These are phyloP conservation scores for Sebastes umbrosus DNA, from an alignment of 2,797 vertebrate genomes.

Conservation along the genomic window DNA sequence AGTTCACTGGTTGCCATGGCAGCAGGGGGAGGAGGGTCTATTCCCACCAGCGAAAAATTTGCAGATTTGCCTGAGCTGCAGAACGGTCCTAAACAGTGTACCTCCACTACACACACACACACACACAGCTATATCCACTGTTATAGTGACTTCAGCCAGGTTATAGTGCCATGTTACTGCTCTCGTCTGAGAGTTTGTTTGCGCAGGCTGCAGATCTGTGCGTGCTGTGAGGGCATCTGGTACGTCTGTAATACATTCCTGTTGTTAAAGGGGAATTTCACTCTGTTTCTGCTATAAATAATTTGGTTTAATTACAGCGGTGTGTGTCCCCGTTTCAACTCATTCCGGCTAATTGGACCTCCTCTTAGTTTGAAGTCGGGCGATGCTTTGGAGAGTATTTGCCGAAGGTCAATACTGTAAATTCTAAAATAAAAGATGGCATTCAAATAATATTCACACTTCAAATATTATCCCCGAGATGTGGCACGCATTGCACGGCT, in stretches of 20 bases:
- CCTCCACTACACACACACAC: constrained; percentile 7
- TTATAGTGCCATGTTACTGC: not conserved
- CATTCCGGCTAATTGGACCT: not conserved
- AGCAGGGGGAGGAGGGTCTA: constrained; percentile 34
- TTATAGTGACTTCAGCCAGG: not conserved
- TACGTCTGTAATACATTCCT: constrained; percentile 10
- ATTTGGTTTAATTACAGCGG: constrained; percentile 10
- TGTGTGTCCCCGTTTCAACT: not conserved
- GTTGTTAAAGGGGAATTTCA: constrained; percentile 38
- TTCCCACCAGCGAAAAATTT: constrained; percentile 43
- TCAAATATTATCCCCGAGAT: too few relatives aligned
- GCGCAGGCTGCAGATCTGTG: constrained; percentile 27
- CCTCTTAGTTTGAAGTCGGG: not conserved
- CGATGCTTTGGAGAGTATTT: not conserved
- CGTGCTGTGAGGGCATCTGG: constrained; percentile 7
- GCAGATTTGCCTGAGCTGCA: constrained; percentile 52
- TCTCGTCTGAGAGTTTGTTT: constrained; percentile 4
- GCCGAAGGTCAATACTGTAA: not conserved
- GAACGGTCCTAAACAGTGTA: constrained; percentile 15
- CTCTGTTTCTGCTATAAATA: constrained; percentile 7
- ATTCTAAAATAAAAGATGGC: not conserved
- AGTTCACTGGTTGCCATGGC: constrained; percentile 60
- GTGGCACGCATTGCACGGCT: too few relatives aligned
- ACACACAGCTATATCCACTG: not conserved
- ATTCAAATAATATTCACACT: not conserved